Evolutionary conservation across 2,888 invertebrate genomes (phyloP).

Genomic region (Phaonia tiefii): DNA sequence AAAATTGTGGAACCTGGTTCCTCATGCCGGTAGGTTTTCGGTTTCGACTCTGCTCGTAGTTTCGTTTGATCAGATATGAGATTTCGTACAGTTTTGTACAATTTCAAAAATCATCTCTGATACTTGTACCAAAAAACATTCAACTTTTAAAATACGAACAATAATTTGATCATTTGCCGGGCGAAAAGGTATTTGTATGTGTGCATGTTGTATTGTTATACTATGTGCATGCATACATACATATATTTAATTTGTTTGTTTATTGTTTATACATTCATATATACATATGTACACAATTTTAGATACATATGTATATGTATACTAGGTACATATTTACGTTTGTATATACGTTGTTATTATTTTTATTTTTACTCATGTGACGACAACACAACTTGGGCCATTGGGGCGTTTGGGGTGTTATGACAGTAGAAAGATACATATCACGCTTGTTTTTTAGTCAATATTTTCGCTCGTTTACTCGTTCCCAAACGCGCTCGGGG

Average conservation of each 20-base stretch:
- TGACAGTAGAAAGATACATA: background rate
- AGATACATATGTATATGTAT: constrained; percentile 1
- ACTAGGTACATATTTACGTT: background rate
- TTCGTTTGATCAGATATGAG: too few species aligned
- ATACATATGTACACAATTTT: background rate
- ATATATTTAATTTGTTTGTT: background rate
- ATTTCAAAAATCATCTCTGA: too few species aligned
- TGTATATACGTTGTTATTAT: constrained; percentile 21
- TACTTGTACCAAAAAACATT: background rate
- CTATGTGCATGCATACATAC: constrained; percentile 29
- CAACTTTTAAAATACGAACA: constrained; percentile 7
- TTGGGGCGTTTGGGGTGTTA: constrained; percentile 5
- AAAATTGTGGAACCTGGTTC: too few species aligned
- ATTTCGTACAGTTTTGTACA: too few species aligned
- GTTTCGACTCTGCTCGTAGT: too few species aligned
- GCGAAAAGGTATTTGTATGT: constrained; percentile 7
- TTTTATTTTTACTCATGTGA: constrained; percentile 32
- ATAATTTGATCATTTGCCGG: constrained; percentile 31
- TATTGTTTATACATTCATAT: background rate
- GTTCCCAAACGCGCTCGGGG: too few species aligned
- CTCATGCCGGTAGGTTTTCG: too few species aligned
- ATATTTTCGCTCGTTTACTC: background rate
- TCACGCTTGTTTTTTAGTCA: background rate
- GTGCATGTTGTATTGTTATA: constrained; percentile 5
- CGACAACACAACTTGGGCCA: constrained; percentile 3